These are phyloP conservation scores for Ovis canadensis DNA, from an alignment of 2,113 vertebrate species.

Conservation along the genomic window DNA sequence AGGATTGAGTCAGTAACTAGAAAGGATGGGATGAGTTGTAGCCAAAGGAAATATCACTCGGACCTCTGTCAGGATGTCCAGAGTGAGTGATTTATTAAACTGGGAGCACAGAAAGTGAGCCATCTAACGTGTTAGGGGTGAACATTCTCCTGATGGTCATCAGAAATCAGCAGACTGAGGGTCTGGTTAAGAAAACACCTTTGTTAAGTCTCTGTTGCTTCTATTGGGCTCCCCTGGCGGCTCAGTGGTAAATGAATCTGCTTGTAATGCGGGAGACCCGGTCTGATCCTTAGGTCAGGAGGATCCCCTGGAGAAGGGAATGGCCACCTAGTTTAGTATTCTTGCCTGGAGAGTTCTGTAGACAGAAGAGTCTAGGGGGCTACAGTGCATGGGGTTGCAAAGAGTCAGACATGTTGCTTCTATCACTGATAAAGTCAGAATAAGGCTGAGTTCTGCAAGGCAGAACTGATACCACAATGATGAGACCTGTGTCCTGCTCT, in stretches of 20 bases:
- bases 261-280: rapidly evolving
- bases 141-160: not conserved
- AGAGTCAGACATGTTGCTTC: not conserved
- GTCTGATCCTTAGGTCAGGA: not conserved
- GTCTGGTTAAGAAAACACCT: not conserved
- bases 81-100: not conserved
- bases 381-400: not conserved
- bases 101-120: not conserved
- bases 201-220: not conserved
- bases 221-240: not conserved
- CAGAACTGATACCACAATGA: not conserved
- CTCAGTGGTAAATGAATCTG: not conserved
- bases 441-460: not conserved
- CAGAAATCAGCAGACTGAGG: not conserved
- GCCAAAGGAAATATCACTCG: not conserved
- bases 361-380: not conserved
- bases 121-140: not conserved
- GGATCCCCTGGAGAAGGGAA: not conserved
- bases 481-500: not conserved
- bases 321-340: not conserved
- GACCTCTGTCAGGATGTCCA: not conserved
- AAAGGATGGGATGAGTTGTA: not conserved
- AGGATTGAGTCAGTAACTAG: not conserved
- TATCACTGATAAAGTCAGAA: not conserved
- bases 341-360: not conserved